These are phyloP conservation scores for Danaus chrysippus DNA, from an alignment of 2,888 invertebrate genomes.

Conservation along the genomic window DNA sequence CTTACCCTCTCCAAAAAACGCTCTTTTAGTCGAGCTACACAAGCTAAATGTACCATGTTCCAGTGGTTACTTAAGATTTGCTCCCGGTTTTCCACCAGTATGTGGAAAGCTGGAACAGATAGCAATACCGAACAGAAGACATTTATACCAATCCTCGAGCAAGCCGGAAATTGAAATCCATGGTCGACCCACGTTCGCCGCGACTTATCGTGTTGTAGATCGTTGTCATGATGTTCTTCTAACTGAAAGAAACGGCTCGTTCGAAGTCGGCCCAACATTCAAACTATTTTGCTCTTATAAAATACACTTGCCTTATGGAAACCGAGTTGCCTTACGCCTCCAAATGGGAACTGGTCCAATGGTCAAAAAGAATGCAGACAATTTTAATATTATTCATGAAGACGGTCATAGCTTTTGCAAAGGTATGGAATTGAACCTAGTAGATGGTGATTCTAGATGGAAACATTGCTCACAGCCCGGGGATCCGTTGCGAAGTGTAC, in stretches of 20 bases:
- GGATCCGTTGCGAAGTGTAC: slow-evolving; percentile 78
- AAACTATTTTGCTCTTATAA: slow-evolving; percentile 83
- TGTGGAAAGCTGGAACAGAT: slow-evolving; percentile 87
- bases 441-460: slow-evolving; percentile 80
- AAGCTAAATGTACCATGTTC: slow-evolving; percentile 85
- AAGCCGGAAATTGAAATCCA: slow-evolving; percentile 78
- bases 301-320: slow-evolving; percentile 85
- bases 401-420: slow-evolving; percentile 66
- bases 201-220: slow-evolving; percentile 83
- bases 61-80: slow-evolving; percentile 79
- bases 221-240: slow-evolving; percentile 85
- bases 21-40: slow-evolving; percentile 82
- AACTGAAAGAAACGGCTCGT: slow-evolving; percentile 81
- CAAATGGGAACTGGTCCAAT: slow-evolving; percentile 76
- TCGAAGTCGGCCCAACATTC: slow-evolving; percentile 80
- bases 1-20: slow-evolving; percentile 61
- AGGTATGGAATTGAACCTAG: slow-evolving; percentile 78
- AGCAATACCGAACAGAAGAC: slow-evolving; percentile 74
- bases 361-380: slow-evolving; percentile 51
- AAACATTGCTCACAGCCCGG: slow-evolving; percentile 80
- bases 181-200: slow-evolving; percentile 82
- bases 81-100: slow-evolving; percentile 70
- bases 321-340: slow-evolving; percentile 81
- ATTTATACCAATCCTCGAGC: slow-evolving; percentile 75
- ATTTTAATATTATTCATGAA: slow-evolving; percentile 60